Conservation (phyloP, 2,113 vertebrate genomes). For the Polypterus senegalus region DNA sequence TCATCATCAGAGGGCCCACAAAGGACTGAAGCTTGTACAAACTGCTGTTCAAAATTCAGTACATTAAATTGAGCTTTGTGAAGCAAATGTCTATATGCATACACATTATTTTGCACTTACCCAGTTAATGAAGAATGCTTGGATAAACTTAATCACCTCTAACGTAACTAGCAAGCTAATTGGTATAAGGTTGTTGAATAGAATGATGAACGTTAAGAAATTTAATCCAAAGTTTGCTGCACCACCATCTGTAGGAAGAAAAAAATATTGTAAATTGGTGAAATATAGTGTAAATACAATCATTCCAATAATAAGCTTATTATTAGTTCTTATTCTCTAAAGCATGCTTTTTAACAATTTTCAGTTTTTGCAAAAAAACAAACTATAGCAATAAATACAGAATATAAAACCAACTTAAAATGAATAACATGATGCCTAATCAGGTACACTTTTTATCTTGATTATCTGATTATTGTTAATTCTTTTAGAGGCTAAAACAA, state of each 20-base stretch:
- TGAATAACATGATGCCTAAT: too few relatives aligned
- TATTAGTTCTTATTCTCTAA: background rate
- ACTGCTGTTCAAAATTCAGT: too few relatives aligned
- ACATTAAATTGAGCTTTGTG: too few relatives aligned
- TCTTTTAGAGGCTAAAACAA: too few relatives aligned
- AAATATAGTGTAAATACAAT: too few relatives aligned
- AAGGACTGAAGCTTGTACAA: too few relatives aligned
- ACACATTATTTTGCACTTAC: constrained; percentile 50
- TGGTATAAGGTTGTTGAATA: constrained; percentile 98
- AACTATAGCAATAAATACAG: background rate
- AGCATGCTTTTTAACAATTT: background rate
- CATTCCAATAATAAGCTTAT: too few relatives aligned
- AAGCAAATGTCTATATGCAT: background rate
- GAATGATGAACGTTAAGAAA: constrained; percentile 98
- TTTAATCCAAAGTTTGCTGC: constrained; percentile 94
- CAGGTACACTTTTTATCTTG: too few relatives aligned
- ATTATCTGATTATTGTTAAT: too few relatives aligned
- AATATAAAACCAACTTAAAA: too few relatives aligned
- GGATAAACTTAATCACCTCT: constrained; percentile 96
- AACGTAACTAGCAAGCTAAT: constrained; percentile 95
- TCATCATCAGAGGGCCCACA: too few relatives aligned
- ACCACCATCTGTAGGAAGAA: constrained; percentile 71
- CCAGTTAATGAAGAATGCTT: constrained; percentile 98
- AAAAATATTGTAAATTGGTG: constrained; percentile 15
- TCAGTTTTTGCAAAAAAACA: constrained; percentile 2